These are phyloP conservation scores for Drosophila mulleri DNA, from an alignment of 2,888 invertebrate species.

Conservation along the genomic window DNA sequence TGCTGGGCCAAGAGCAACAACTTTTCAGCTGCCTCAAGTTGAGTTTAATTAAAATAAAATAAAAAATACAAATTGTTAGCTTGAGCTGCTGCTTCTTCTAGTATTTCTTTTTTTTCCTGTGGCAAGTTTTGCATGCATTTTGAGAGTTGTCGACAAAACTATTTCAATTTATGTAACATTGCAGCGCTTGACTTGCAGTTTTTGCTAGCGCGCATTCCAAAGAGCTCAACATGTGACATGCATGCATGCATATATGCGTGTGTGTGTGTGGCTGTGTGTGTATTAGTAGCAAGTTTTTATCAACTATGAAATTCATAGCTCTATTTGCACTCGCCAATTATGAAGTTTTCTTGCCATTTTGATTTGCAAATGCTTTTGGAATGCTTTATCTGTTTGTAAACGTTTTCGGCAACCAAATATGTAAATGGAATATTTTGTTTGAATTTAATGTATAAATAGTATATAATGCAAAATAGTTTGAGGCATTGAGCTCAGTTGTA, in stretches of 20 bases:
- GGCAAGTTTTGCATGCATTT: constrained; percentile 63
- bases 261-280: constrained; percentile 7
- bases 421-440: background rate
- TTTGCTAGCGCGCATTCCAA: constrained; percentile 13
- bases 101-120: background rate
- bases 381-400: background rate
- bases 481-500: no score
- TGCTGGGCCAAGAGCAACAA: constrained; percentile 41
- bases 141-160: constrained; percentile 65
- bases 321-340: constrained; percentile 47
- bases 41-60: constrained; percentile 74
- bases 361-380: background rate
- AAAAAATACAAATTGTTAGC: constrained; percentile 28
- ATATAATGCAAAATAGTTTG: no score
- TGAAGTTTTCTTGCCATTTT: constrained; percentile 17
- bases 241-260: constrained; percentile 4
- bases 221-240: constrained; percentile 17
- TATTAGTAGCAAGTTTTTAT: constrained; percentile 3
- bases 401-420: background rate
- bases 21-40: constrained; percentile 61
- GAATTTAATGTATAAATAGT: no score
- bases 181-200: constrained; percentile 50
- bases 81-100: background rate
- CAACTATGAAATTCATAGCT: constrained; percentile 19
- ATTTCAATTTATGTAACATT: constrained; percentile 72